phyloP scores from a whole-genome alignment of 2,888 invertebrate genomes.

The Ennomos erosarius region DNA sequence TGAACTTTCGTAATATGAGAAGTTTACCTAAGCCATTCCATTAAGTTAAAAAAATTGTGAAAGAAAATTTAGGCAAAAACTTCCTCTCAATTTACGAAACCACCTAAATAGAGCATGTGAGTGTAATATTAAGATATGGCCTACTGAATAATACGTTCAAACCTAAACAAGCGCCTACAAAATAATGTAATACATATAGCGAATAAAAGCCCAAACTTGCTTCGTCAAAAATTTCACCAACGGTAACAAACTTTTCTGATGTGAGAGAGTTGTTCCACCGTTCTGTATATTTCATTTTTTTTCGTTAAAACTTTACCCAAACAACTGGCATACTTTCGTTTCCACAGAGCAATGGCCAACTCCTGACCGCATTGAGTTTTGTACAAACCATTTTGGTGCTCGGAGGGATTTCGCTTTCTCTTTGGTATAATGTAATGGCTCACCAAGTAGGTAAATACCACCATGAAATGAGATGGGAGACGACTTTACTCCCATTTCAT shows the following conservation, averaged over 20 bases:
- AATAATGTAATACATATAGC: slow-evolving; percentile 12
- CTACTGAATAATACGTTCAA: too few relatives aligned
- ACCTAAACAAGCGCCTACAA: slow-evolving; percentile 1
- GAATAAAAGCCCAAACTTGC: slow-evolving; percentile 17
- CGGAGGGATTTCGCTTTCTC: slow-evolving; percentile 14
- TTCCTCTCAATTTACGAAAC: too few relatives aligned
- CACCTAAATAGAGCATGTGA: too few relatives aligned
- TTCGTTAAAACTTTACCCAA: slow-evolving; percentile 15
- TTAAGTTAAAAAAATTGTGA: too few relatives aligned
- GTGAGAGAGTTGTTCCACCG: slow-evolving; percentile 20
- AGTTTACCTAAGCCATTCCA: too few relatives aligned
- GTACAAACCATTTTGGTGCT: slow-evolving; percentile 17
- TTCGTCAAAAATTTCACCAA: slow-evolving; percentile 27
- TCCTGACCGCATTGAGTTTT: slow-evolving; percentile 28
- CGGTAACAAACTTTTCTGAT: slow-evolving; percentile 23
- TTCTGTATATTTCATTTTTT: slow-evolving; percentile 28
- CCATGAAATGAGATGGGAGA: too few relatives aligned
- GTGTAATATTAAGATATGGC: too few relatives aligned
- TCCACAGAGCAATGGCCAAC: slow-evolving; percentile 14
- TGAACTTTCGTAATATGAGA: too few relatives aligned
- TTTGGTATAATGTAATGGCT: slow-evolving; percentile 3
- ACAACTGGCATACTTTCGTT: slow-evolving; percentile 29
- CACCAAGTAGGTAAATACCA: too few relatives aligned
- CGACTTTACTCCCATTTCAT: too few relatives aligned
- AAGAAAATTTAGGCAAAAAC: too few relatives aligned